These are phyloP conservation scores for Siderastrea siderea DNA, from an alignment of 92 coral and sea anemone species.

Conservation along the genomic window DNA sequence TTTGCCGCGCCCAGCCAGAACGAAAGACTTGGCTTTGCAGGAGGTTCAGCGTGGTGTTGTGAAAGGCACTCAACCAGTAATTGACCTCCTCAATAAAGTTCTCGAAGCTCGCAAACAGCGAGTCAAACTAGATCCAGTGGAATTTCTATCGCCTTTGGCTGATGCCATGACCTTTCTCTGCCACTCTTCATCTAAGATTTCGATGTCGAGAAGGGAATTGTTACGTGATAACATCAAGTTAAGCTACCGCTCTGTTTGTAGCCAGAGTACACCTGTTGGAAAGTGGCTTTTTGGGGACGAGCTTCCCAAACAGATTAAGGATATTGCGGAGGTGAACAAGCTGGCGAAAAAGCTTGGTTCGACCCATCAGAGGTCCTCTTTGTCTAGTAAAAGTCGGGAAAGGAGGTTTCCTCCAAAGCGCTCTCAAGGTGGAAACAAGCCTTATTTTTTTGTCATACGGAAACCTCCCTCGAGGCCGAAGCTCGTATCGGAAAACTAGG, in stretches of 20 bases:
- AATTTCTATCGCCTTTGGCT: neutral
- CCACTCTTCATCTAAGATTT: neutral
- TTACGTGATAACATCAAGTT: constrained; percentile 45
- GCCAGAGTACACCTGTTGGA: constrained; percentile 51
- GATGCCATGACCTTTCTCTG: constrained; percentile 3
- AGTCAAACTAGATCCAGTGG: neutral
- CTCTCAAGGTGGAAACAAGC: neutral
- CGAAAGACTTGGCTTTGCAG: neutral
- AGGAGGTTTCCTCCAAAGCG: neutral
- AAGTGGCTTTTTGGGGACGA: constrained; percentile 77
- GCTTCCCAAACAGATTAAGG: constrained; percentile 75
- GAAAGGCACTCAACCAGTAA: neutral
- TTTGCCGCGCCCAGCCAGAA: neutral
- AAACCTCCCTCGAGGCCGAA: neutral
- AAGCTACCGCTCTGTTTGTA: constrained; percentile 69
- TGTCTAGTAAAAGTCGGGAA: constrained; percentile 21
- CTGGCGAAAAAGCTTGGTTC: constrained; percentile 39
- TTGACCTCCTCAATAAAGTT: too few relatives aligned
- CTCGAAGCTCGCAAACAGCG: neutral
- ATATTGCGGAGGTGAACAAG: constrained; percentile 75
- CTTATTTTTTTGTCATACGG: neutral
- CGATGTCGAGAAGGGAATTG: constrained; percentile 20
- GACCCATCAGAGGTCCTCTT: neutral
- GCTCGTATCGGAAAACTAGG: neutral
- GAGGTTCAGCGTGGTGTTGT: neutral